Evolutionary conservation across 2,888 invertebrate genomes (phyloP).

Genomic region (Laspeyria flexula): DNA sequence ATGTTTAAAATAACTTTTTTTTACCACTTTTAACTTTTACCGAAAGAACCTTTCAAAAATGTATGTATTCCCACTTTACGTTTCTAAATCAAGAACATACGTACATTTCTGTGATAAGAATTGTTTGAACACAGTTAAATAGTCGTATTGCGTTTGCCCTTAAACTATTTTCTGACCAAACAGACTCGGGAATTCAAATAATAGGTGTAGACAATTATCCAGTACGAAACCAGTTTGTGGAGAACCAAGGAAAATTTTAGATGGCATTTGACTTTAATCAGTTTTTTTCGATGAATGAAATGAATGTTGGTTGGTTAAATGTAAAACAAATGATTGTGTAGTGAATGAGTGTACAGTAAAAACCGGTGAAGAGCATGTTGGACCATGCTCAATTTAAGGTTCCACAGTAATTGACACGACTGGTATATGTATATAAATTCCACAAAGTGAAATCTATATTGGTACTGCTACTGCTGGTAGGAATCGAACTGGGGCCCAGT

Average conservation of each 20-base stretch:
- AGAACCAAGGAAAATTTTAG: background rate
- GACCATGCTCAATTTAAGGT: too few relatives aligned
- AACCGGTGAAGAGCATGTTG: too few relatives aligned
- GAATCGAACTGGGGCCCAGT: too few relatives aligned
- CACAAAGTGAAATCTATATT: too few relatives aligned
- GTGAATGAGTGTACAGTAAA: too few relatives aligned
- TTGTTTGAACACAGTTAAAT: slow-evolving; percentile 53
- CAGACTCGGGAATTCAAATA: slow-evolving; percentile 26
- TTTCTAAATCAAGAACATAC: slow-evolving; percentile 34
- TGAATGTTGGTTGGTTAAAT: background rate
- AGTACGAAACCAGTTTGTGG: slow-evolving; percentile 14
- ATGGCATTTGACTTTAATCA: background rate
- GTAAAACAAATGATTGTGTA: background rate
- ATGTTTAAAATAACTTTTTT: background rate
- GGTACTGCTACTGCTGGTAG: too few relatives aligned
- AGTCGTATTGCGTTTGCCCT: slow-evolving; percentile 48
- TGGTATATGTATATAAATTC: too few relatives aligned
- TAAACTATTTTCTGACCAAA: slow-evolving; percentile 39
- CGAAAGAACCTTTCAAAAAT: slow-evolving; percentile 14
- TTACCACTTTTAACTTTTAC: background rate
- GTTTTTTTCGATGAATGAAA: background rate
- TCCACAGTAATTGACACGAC: too few relatives aligned
- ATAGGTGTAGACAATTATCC: slow-evolving; percentile 16
- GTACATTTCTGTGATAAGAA: slow-evolving; percentile 42
- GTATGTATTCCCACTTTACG: slow-evolving; percentile 10